phyloP scores from a whole-genome alignment of 2,888 invertebrate genomes.

The Agrotis puta region DNA sequence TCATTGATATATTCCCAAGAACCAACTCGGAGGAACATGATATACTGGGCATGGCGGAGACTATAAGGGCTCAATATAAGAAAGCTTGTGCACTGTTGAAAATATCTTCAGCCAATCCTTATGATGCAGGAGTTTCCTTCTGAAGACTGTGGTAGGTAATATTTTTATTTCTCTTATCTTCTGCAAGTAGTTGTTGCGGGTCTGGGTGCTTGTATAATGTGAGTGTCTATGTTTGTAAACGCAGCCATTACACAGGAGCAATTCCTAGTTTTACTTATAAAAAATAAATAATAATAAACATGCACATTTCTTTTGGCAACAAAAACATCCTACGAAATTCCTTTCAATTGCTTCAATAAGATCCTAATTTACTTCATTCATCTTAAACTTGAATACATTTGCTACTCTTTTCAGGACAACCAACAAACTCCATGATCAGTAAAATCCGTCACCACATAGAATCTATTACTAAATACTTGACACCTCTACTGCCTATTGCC shows the following conservation, averaged over 20 bases:
- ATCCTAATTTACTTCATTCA: no score
- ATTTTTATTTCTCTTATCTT: not conserved
- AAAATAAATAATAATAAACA: no score
- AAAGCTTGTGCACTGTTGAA: conserved; percentile 93
- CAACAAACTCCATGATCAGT: conserved; percentile 73
- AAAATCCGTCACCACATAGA: conserved; percentile 84
- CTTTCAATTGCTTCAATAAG: no score
- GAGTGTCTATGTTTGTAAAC: no score
- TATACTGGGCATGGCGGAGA: conserved; percentile 91
- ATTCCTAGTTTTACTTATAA: no score
- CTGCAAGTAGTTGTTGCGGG: no score
- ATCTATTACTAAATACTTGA: conserved; percentile 89
- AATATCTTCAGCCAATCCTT: conserved; percentile 90
- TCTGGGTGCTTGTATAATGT: no score
- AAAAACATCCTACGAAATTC: no score
- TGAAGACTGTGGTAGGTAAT: conserved; percentile 76
- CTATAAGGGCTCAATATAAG: conserved; percentile 93
- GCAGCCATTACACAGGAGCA: no score
- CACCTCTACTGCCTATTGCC: conserved; percentile 91
- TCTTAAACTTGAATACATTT: not conserved
- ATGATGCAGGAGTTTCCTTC: conserved; percentile 91
- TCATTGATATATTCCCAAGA: conserved; percentile 92
- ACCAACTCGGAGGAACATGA: conserved; percentile 93
- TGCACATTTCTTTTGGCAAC: no score
- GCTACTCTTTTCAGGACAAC: conserved; percentile 31